Base-by-base conservation (phyloP, 2,797 vertebrate species). In the Halcyon leucocephala region DNA sequence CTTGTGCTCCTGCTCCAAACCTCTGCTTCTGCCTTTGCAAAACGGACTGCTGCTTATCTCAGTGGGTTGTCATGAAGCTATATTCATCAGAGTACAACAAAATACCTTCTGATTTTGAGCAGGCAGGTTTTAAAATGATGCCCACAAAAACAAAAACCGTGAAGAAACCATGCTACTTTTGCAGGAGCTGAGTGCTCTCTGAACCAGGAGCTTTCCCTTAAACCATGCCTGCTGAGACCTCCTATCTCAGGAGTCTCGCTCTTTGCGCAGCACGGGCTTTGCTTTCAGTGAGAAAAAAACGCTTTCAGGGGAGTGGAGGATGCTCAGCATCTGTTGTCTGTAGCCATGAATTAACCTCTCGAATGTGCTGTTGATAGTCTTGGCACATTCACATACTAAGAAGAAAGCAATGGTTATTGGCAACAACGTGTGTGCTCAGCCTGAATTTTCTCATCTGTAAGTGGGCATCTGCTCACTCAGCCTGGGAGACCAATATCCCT, bases 371-470 rank as follows among this genome's bases (percentile, higher is more conserved):
- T 55, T 87, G 71, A 70, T 82, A 73, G 20, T 9, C 54, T 83
- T 81, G 85, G 88, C 72, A 81, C 35, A 41, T 35, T 78, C 41
- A 49, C 33, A 39, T 39, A 18, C 17, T 28, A 35, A 24, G 67
- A 83, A 61, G 29, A 90, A 90, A 90, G 54, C 44, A 52, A 28
- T 60, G 62, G 31, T 65, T 91, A 73, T 31, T 91, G 72, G 65
- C 52, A 83, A 39, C 12, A 46, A 26, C 26, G n/a, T 29, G 16
- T 83, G 46, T 29, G 14, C 51, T 88, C 85, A 58, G 72, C 37
- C 49, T 76, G 61, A 37, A 81, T 95, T 91, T 94, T 74, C 64
- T 72, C 49, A 67, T 87, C 61, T 91, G 41, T 86, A 74, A 83
- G 67, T 10, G 24, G 52, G 25, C 79, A 91, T 78, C 82, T 91